phyloP scores from a whole-genome alignment of 2,113 vertebrate genomes.

The Colaptes auratus region DNA sequence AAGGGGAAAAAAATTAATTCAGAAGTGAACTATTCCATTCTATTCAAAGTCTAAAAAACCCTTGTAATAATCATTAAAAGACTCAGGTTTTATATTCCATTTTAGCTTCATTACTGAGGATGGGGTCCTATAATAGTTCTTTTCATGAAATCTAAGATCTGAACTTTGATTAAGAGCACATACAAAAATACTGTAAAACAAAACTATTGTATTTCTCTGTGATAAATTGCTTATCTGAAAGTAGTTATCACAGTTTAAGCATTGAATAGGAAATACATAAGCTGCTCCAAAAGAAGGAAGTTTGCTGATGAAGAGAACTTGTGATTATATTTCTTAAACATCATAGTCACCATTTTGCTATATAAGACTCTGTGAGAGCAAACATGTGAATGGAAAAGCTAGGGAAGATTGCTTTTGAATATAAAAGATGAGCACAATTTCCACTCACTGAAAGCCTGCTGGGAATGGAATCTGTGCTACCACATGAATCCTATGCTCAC shows the following conservation, averaged over 20 bases:
- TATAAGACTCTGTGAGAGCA: neutral
- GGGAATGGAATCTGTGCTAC: neutral
- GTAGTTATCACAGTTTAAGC: neutral
- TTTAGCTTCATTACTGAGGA: neutral
- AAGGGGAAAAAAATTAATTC: neutral
- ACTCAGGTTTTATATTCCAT: neutral
- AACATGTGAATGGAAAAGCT: neutral
- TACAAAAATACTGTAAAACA: neutral
- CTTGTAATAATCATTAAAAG: neutral
- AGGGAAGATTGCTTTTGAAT: neutral
- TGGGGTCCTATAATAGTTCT: neutral
- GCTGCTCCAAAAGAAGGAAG: neutral
- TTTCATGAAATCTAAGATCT: neutral
- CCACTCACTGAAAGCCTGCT: conserved; percentile 4
- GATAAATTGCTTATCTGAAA: neutral
- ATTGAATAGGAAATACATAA: neutral
- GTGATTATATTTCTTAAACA: neutral
- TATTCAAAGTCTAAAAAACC: neutral
- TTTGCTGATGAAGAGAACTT: neutral
- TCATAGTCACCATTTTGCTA: neutral
- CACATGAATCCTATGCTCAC: neutral
- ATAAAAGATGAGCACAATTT: conserved; percentile 26
- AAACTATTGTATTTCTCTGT: neutral
- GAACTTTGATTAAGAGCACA: neutral
- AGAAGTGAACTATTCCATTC: neutral